Base-by-base conservation (phyloP, 2,888 invertebrate species). In the Sarcophaga rosellei region DNA sequence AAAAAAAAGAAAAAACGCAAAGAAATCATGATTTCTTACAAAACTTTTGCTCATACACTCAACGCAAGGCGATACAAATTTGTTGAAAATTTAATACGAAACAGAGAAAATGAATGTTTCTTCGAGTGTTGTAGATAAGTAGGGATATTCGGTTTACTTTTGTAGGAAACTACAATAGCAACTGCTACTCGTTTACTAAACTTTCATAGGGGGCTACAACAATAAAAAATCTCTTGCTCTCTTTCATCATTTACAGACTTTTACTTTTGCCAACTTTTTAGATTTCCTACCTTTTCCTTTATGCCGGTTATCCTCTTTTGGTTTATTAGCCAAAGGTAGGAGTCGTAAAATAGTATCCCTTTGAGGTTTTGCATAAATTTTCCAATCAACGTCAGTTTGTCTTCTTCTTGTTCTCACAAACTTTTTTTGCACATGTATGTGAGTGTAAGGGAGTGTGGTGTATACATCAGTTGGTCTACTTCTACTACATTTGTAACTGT, bases 301-400 rank as follows among this genome's bases (percentile, higher is more conserved):
- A 17, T 84, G 17, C 15, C 47, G 15, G 15, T 35, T 75, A 65
- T 59, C 78, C 77, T 75, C 47, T 72, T 69, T 81, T 81, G 74
- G 72, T 75, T 81, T 85, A 84, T 84, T 80, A 65, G 59, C 79
- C 72, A 76, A 79, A 72, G 76, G 80, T 84, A 74, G 75, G 62
- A 75, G 57, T 57, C 53, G 78, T 75, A 83, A 76, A 79, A 79
- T 75, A 72, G 63, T 86, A 79, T 86, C 83, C 88, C 85, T 87
- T 86, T 72, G 87, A 78, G 87, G 77, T 70, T 72, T 86, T 88
- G 88, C 86, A 89, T 89, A 89, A 88, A 89, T 88, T 89, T 89
- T 88, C 85, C 89, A 89, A 89, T 89, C 89, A 89, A 88, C 88
- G 88, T 88, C 85, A 85, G 88, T 87, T 88, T 89, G 88, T 88